phyloP scores from a whole-genome alignment of 1,140 invertebrate genomes.

The Trachelipus rathkii region DNA sequence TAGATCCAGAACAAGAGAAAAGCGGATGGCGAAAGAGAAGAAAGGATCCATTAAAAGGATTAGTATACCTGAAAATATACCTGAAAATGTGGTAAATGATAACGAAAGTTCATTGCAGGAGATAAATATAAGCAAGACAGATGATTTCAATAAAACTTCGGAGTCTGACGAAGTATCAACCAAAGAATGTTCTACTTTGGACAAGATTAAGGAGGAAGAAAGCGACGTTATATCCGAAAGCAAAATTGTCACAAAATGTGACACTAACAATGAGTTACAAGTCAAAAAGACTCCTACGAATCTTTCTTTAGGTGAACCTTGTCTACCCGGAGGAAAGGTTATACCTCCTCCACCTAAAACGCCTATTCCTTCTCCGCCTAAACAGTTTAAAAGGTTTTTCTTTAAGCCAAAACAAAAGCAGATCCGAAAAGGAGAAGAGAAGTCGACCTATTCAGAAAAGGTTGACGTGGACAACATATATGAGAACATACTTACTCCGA shows the following conservation, averaged over 20 bases:
- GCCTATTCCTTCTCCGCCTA: conserved; percentile 39
- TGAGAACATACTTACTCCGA: conserved; percentile 39
- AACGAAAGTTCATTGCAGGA: neutral
- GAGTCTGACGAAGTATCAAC: too few species aligned
- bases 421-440: neutral
- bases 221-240: neutral
- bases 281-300: conserved; percentile 22
- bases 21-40: conserved; percentile 30
- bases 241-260: neutral
- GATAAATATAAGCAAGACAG: too few species aligned
- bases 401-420: neutral
- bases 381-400: conserved; percentile 8
- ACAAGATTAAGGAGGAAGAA: too few species aligned
- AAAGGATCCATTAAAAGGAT: neutral
- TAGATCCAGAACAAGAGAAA: conserved; percentile 17
- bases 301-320: conserved; percentile 19
- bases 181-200: too few species aligned
- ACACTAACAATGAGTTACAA: neutral
- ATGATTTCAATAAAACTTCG: too few species aligned
- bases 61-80: conserved; percentile 5
- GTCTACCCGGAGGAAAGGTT: conserved; percentile 28
- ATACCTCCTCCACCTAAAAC: conserved; percentile 44
- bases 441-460: neutral
- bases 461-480: conserved; percentile 41
- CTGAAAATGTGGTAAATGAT: neutral